Evolutionary conservation across 1,140 invertebrate genomes (phyloP), one percentile per base, ranked within the genome.

Genomic region (Diabrotica virgifera): DNA sequence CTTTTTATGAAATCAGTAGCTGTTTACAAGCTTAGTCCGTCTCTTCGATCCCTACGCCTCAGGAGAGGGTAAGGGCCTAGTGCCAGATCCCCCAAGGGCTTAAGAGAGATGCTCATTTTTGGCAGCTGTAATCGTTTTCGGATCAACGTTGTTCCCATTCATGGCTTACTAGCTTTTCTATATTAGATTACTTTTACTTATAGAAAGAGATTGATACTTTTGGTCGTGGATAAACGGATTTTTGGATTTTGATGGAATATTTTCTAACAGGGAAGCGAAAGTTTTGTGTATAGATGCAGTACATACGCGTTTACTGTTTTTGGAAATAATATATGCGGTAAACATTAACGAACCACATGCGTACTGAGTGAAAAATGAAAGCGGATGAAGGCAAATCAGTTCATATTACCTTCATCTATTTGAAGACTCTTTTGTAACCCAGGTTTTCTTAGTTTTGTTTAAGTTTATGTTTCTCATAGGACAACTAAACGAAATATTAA

Each of bases 101-200:
- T 58, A 40, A 40, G 14, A 36, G 40, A n/a, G 75, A 76, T 77
- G 76, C 72, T 78, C 76, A 77, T 78, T 78, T 78, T 73, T 77
- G 76, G 77, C 77, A 78, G 76, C 77, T 77, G 77, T 78, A 78
- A 78, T 77, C 77, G 77, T 76, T 78, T 78, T 76, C 74, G 74
- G 77, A 78, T 78, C 76, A 78, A 72, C 73, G 75, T 77, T 77
- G 77, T 78, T 74, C 75, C 74, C 69, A 78, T 78, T 77, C 76
- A 74, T 74, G 67, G 73, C 69, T 72, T 69, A 70, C 63, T 70
- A 72, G 71, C 77, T 73, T 72, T 73, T 46, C 62, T 72, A 73
- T 73, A 78, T 78, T 78, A 73, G 74, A 78, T 77, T 78, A 78
- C 76, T 69, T 69, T 67, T 73, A 69, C 68, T 67, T 70, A 65